A percentile compares a stretch with the other conserved stretches of the same genome.
phyloP scores from a whole-genome alignment of 2,113 vertebrate species.

The Sinocyclocheilus maitianheensis region DNA sequence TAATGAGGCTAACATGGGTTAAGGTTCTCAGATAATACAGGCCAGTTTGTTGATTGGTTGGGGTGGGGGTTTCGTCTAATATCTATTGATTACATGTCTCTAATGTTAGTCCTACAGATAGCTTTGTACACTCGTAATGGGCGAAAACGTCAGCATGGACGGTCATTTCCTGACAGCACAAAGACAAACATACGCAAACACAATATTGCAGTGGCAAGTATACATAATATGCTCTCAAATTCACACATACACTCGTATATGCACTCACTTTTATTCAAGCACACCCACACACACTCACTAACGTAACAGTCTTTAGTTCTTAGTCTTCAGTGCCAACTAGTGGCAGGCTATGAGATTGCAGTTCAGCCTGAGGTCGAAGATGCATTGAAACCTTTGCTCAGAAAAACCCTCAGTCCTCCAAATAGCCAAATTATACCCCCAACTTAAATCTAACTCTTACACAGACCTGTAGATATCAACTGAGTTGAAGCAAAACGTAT shows the following conservation, averaged over 20 bases:
- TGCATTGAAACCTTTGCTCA: not conserved
- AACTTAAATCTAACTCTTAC: not conserved
- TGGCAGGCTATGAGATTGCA: slow-evolving; percentile 38
- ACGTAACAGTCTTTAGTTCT: slow-evolving; percentile 28
- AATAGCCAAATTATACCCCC: not conserved
- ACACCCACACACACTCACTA: slow-evolving; percentile 3
- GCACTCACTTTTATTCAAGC: slow-evolving; percentile 1
- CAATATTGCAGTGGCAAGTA: not conserved
- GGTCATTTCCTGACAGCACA: not conserved
- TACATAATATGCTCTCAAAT: not conserved
- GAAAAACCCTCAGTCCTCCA: not conserved
- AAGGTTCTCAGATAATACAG: slow-evolving; percentile 51
- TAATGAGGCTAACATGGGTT: slow-evolving; percentile 57
- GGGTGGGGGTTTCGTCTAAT: slow-evolving; percentile 42
- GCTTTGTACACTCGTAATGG: not conserved
- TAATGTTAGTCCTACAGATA: slow-evolving; percentile 30
- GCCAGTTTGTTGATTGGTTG: slow-evolving; percentile 48
- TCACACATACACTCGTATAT: not conserved
- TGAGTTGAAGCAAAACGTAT: not conserved
- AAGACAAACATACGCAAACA: slow-evolving; percentile 29
- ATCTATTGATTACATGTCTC: slow-evolving; percentile 49
- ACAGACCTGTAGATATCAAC: not conserved
- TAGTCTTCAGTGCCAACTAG: slow-evolving; percentile 56
- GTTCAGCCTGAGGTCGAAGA: not conserved
- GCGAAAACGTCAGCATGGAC: slow-evolving; percentile 1